Percentiles rank a stretch among this genome's conserved stretches.
Conservation (phyloP, 92 coral and sea anemone genomes). For the Paramuricea clavata region DNA sequence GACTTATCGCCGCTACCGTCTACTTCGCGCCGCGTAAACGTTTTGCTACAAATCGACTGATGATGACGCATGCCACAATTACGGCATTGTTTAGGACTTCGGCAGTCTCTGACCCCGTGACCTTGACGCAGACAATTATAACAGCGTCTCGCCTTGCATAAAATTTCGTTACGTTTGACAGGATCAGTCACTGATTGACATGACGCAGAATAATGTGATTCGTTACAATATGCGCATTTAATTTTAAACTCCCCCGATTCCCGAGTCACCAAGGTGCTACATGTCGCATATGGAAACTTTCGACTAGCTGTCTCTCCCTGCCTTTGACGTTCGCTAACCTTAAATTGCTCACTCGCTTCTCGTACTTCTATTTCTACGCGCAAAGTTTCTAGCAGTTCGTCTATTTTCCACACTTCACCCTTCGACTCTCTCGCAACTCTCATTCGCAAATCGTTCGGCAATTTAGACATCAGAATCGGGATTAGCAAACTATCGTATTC, state of each 20-base stretch:
- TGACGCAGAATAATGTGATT: slow-evolving; percentile 10
- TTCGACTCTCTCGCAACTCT: slow-evolving; percentile 16
- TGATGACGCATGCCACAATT: background rate
- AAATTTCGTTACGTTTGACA: slow-evolving; percentile 1
- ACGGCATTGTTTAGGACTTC: background rate
- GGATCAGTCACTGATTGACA: slow-evolving; percentile 20
- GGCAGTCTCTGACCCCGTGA: background rate
- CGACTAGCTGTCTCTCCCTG: background rate
- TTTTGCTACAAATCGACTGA: background rate
- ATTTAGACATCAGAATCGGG: slow-evolving; percentile 3
- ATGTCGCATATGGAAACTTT: background rate
- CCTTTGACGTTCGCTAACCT: slow-evolving; percentile 4
- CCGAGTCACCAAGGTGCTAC: background rate
- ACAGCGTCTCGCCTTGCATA: background rate
- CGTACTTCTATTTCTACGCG: background rate
- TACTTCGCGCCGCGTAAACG: background rate
- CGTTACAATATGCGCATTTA: slow-evolving; percentile 17
- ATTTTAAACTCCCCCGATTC: slow-evolving; percentile 5
- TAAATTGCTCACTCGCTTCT: slow-evolving; percentile 16
- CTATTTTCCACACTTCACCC: slow-evolving; percentile 17
- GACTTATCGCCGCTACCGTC: background rate
- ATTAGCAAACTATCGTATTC: no score
- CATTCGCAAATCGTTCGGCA: slow-evolving; percentile 24
- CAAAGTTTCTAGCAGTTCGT: slow-evolving; percentile 10
- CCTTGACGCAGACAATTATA: slow-evolving; percentile 6